Evolutionary conservation across 2,113 vertebrate species (phyloP), one percentile per base, ranked within the genome.

Genomic region (Capreolus pygargus): DNA sequence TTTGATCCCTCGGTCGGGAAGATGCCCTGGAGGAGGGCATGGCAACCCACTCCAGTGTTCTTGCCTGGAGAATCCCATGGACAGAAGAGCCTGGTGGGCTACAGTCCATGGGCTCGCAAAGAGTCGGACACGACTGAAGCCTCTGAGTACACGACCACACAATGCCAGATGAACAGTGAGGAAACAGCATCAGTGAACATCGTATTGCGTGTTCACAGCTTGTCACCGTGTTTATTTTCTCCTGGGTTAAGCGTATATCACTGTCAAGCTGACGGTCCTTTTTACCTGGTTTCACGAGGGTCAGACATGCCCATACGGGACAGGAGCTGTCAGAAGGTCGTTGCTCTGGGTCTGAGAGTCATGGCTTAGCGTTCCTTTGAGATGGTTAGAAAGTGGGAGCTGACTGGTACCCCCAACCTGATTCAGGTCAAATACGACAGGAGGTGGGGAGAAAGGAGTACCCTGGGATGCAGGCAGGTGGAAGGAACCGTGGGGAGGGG

Each of bases 71-170:
- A 12, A 23, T 23, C 5, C n/a, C n/a, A 3, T 3, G 67, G 19
- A 39, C 67, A 39, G 67, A 39, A 10, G 67, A 70, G 67, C 19
- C 19, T 39, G 67, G n/a, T 1, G 10, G 67, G 67, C 67, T 39
- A 6, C n/a, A 12, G n/a, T 39, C 67, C 67, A 23, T 1, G n/a
- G 67, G 19, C 5, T 39, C 19, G 2, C 67, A 39, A n/a, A 70
- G n/a, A 39, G 67, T 23, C 1, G 0, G 67, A 70, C n/a, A 70
- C 0, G n/a, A 6, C 19, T 6, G 67, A 23, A 39, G 67, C 2
- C 0, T 67, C 17, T 36, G 64, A 36, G 17, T 67, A 5, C 64
- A 36, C 17, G 10, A n/a, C 5, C 5, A 21, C 13, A 27, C 27
- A 6, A 1, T 33, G 25, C 50, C 39, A 25, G n/a, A 17, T 55